Evolutionary conservation across 2,888 invertebrate genomes (phyloP).

Genomic region (Drosophila longiperda): DNA sequence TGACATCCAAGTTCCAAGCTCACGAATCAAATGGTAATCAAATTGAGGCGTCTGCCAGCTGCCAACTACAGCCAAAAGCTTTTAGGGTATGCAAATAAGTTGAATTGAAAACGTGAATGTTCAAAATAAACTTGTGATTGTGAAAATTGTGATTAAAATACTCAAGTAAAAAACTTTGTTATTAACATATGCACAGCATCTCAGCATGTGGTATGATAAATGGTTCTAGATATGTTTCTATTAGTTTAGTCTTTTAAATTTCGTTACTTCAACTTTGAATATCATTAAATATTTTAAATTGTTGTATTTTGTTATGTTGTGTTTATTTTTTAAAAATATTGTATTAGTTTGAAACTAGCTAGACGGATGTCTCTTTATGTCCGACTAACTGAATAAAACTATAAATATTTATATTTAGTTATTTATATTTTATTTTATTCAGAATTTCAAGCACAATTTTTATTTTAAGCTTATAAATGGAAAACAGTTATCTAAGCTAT

Average conservation of each 20-base stretch:
- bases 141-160: slow-evolving; percentile 7
- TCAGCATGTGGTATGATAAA: background rate
- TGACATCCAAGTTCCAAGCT: slow-evolving; percentile 68
- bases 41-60: slow-evolving; percentile 47
- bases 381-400: background rate
- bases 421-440: slow-evolving; percentile 5
- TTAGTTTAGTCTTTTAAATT: background rate
- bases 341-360: background rate
- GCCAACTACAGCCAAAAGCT: slow-evolving; percentile 54
- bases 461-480: slow-evolving; percentile 12
- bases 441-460: background rate
- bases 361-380: background rate
- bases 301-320: background rate
- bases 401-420: background rate
- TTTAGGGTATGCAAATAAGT: slow-evolving; percentile 63
- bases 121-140: slow-evolving; percentile 13
- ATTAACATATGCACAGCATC: slow-evolving; percentile 1
- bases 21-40: slow-evolving; percentile 75
- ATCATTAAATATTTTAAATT: background rate
- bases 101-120: slow-evolving; percentile 41
- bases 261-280: background rate
- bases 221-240: background rate
- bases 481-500: slow-evolving; percentile 34
- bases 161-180: background rate
- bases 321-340: background rate